Evolutionary conservation across 1,140 invertebrate genomes (phyloP), one percentile per base, ranked within the genome.

Genomic region (Eufriesea mexicana): DNA sequence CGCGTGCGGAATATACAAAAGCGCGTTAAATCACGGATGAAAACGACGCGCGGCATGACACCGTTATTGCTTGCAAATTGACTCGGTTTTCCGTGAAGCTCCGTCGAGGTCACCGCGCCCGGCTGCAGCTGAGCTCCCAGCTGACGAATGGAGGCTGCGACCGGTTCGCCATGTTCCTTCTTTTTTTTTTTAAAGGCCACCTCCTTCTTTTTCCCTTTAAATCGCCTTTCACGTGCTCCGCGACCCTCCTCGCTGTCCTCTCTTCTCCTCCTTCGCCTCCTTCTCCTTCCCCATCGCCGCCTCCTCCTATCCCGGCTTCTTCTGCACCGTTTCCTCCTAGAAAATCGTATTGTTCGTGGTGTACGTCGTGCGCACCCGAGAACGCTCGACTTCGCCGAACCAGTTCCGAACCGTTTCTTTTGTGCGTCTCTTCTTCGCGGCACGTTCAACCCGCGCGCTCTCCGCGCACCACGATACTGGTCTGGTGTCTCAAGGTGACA

Each of bases 111-210:
- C 88, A 89, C 84, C 88, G 88, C 88, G 88, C 84, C 88, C 87
- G 88, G 88, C 55, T 86, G 84, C 89, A 91, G 90, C 89, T 91
- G 90, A 90, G 89, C 78, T 85, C 86, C 87, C 90, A 92, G 91
- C 91, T 92, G 91, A 91, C 89, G 91, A 91, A 83, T 79, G 85
- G 88, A 88, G 84, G 84, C 86, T 90, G 89, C 89, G 88, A 92
- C 91, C 91, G 86, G 91, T 91, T 92, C 90, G 85, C 89, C 86
- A 87, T 91, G 79, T 89, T 83, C 84, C 74, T 91, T 91, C 87
- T 83, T 85, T 77, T 64, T 78, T 83, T 88, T 86, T 83, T 85
- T 78, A 78, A 86, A 85, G 77, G 45, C 67, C 85, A 72, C 75
- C 86, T 79, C 82, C 79, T 89, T 79, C 85, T 88, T 89, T 92